Evolutionary conservation across 2,113 vertebrate genomes (phyloP), one percentile per base, ranked within the genome.

Genomic region (Tyrannus savana): DNA sequence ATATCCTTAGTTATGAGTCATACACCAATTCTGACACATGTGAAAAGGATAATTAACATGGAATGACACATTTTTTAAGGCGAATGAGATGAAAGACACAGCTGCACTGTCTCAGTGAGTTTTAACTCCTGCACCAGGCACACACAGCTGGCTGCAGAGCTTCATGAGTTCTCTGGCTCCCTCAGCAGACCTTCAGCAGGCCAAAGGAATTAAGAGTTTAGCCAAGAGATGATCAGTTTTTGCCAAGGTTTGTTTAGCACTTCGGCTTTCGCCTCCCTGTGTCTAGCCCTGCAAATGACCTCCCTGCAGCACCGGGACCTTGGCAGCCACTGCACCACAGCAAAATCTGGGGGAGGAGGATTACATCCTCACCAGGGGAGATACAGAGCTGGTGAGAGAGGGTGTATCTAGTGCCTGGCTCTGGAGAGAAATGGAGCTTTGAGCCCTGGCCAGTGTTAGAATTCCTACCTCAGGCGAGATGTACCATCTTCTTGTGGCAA

Each of bases 401-500:
- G 9, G 6, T 59, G 19, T 15, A 7, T 11, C 23, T 44, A 19
- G 5, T 24, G 21, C 37, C 6, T 1, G 12, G 6, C 23, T 87
- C 9, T 28, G 17, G 37, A 74, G 52, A 89, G 19, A 62, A 58
- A 81, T 7, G 4, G 7, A 9, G 4, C 8, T 41, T 41, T 71
- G 68, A 89, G 73, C 42, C 28, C 28, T 25, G n/a, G 18, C 39
- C 37, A 87, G 31, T 14, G 2, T 17, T 44, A 8, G 12, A 76
- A 44, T 19, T 39, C 37, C 35, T 87, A 19, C 37, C n/a, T 66
- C 41, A 30, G 41, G 27, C 0, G 0, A 68, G 49, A 23, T 27
- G 16, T 46, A 39, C 12, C 0, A 0, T 11, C 52, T 13, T 9
- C 15, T 13, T 41, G 41, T 39, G 68, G 33, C 24, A 73, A 66